Base-by-base conservation (phyloP, 2,797 vertebrate species). In the Molossus alvarezi region DNA sequence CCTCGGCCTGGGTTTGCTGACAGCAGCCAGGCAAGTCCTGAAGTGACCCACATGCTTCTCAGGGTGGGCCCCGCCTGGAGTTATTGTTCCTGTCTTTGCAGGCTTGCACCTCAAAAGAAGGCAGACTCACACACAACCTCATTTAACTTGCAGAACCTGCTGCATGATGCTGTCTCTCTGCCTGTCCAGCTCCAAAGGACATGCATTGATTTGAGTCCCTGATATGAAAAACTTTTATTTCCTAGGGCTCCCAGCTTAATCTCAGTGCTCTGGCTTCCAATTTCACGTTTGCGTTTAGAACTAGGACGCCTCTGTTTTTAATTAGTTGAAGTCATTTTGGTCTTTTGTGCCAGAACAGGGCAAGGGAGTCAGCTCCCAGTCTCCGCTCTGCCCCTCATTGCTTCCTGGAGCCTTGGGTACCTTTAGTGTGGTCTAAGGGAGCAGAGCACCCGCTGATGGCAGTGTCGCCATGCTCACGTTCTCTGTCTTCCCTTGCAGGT, bases 91-190 rank as follows among this genome's bases (percentile, higher is more conserved):
- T 53, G 0, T 53, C 51, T 53, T 53, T 45, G 41, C 0, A 11
- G 4, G 65, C 9, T 17, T 25, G 6, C 7, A 6, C 73, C 13
- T 3, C 4, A 23, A 6, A 5, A 15, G 58, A 73, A 23, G 37
- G 20, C 67, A 15, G 3, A 7, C 9, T 6, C n/a, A 1, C 29
- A 27, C n/a, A 3, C 5, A 4, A 37, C 37, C 57, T 58, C 41
- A 3, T 64, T 76, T 21, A 0, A 57, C 57, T 71, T 11, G 3
- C 0, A 5, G 8, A 41, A 27, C 37, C 33, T 0, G 2, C 8
- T 17, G 1, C 0, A 0, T 6, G 37, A 62, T 17, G 6, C 72
- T 3, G 17, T 13, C 17, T 0, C 5, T 1, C 0, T n/a, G 25
- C 27, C 18, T 4, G 9, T 57, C 64, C 8, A 11, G 45, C 79